A percentile compares a stretch with the other conserved stretches of the same genome.
phyloP scores from a whole-genome alignment of 1,140 invertebrate genomes.

The Drosophila pallidifrons region DNA sequence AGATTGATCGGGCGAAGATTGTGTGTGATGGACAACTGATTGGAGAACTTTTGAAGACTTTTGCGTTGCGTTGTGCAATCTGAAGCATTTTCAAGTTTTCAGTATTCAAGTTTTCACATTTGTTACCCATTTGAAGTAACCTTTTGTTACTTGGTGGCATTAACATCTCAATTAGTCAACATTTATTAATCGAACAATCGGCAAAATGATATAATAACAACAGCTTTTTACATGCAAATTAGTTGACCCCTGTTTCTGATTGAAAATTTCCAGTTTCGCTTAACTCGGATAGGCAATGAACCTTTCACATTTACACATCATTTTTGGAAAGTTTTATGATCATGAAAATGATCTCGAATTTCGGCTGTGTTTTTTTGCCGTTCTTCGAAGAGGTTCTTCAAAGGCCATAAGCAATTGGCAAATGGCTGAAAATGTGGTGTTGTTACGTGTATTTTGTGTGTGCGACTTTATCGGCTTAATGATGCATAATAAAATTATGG shows the following conservation, averaged over 20 bases:
- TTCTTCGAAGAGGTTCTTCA: conserved; percentile 43
- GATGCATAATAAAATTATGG: conserved; percentile 79
- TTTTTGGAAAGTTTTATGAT: conserved; percentile 73
- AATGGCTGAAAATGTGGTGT: conserved; percentile 49
- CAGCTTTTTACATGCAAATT: conserved; percentile 40
- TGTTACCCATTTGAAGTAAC: conserved; percentile 7
- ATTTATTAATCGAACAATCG: conserved; percentile 28
- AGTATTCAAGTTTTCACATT: neutral
- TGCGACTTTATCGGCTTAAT: conserved; percentile 68
- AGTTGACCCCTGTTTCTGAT: conserved; percentile 12
- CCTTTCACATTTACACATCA: conserved; percentile 80
- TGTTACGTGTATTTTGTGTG: conserved; percentile 23
- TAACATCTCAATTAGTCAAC: conserved; percentile 24
- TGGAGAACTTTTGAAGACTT: conserved; percentile 1
- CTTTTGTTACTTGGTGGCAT: conserved; percentile 1
- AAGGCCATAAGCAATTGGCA: conserved; percentile 70
- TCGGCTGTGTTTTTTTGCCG: conserved; percentile 24
- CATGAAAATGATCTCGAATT: conserved; percentile 60
- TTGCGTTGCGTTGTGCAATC: conserved; percentile 11
- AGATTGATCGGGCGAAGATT: conserved; percentile 1
- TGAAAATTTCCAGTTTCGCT: conserved; percentile 10
- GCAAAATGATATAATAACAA: conserved; percentile 24
- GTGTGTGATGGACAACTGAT: conserved; percentile 3
- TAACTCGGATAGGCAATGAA: conserved; percentile 24
- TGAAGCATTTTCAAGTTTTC: neutral